Percentiles rank a stretch among this genome's conserved stretches.
These are phyloP conservation scores for Neomorphus geoffroyi DNA, from an alignment of 2,797 vertebrate species.

Conservation along the genomic window DNA sequence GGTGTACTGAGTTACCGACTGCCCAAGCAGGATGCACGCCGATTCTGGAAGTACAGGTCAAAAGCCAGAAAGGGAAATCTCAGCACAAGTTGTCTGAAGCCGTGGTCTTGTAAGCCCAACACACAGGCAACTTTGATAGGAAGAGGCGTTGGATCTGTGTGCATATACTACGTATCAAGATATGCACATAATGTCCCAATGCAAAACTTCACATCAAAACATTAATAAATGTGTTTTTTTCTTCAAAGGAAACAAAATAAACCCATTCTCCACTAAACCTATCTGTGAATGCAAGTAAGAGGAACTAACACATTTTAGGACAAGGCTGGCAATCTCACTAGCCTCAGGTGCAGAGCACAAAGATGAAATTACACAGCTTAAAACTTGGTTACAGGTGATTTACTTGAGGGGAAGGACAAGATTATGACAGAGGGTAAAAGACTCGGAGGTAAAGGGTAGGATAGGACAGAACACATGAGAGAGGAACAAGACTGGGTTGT, in stretches of 20 bases:
- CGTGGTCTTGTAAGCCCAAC: not conserved
- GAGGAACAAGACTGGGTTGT: not conserved
- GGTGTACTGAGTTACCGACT: accelerated
- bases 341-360: not conserved
- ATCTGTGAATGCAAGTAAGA: not conserved
- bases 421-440: not conserved
- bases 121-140: not conserved
- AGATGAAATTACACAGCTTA: not conserved
- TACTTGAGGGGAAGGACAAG: not conserved
- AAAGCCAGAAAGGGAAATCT: conserved; percentile 1
- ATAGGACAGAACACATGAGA: not conserved
- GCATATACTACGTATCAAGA: not conserved
- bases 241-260: not conserved
- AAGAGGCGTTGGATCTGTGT: not conserved
- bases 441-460: not conserved
- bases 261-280: not conserved
- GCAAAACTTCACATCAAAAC: not conserved
- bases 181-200: not conserved
- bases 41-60: not conserved
- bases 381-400: not conserved
- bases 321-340: not conserved
- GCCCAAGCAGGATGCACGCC: not conserved
- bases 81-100: not conserved
- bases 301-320: not conserved
- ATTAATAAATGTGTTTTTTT: not conserved